Evolutionary conservation across 2,113 vertebrate genomes (phyloP), one percentile per base, ranked within the genome.

Genomic region (Pao palembangensis): DNA sequence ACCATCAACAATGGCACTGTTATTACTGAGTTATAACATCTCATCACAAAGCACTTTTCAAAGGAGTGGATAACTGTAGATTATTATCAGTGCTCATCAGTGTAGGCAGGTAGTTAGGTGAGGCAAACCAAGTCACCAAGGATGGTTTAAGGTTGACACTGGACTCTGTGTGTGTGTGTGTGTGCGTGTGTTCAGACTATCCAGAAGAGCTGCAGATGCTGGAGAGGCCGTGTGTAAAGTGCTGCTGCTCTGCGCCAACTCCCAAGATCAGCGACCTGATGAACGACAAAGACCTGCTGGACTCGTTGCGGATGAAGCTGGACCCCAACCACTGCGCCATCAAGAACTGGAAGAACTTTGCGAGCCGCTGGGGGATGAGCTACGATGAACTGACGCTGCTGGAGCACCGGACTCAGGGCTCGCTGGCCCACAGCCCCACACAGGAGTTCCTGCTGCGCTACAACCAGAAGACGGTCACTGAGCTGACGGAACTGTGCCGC

Each of bases 271-370:
- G 94, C 31, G 97, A 99, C 86, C 89, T 99, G 78, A 94, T 99
- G 88, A 92, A 99, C 3, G 97, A 99, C 69, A 94, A 96, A 80
- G 97, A 99, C 82, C 91, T 99, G 43, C 87, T 99, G 70, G 95
- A 98, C 69, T 90, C 84, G 54, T 91, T 99, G 83, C 91, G 94
- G 49, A 90, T 98, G 75, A 99, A 99, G 82, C 88, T 99, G 83
- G 97, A 99, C 81, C 94, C 97, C 0, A 94, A 91, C 69, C 94
- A 99, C 84, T 96, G 95, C 67, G 96, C 96, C 17, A 91, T 99
- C 76, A 99, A 99, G 87, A 99, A 99, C 91, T 99, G 97, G 97
- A 96, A 96, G 89, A 98, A 99, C 90, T 95, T 99, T 88, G 97
- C 96, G 3, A 99, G 96, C 82, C 96, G 95, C 47, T 99, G 96